A percentile compares a stretch with the other conserved stretches of the same genome.
Conservation (phyloP, 30 jellyfish, hydroid and myxozoan genomes). For the Aurelia coerulea region DNA sequence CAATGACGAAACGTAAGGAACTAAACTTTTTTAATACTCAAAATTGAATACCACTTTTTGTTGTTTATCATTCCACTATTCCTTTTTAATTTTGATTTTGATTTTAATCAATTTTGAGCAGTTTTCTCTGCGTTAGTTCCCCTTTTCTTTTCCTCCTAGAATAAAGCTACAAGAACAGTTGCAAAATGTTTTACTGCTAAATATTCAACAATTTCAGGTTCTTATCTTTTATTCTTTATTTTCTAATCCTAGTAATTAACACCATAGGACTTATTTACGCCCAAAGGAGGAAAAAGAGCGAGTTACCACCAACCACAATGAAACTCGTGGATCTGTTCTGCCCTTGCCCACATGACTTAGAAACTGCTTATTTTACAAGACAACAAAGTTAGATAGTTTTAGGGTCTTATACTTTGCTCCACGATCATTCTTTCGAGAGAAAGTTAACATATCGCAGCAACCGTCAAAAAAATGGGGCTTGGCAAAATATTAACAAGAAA, state of each 20-base stretch:
- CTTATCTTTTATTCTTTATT: background rate
- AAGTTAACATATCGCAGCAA: too few species aligned
- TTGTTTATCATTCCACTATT: background rate
- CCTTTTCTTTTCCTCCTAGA: background rate
- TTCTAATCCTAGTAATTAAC: background rate
- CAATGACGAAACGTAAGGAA: constrained; percentile 23
- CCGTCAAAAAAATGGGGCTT: too few species aligned
- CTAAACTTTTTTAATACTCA: too few species aligned
- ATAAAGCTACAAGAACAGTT: constrained; percentile 24
- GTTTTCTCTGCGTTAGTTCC: background rate
- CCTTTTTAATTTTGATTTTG: too few species aligned
- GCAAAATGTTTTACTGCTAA: constrained; percentile 48
- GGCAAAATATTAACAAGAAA: too few species aligned
- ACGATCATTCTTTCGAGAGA: too few species aligned
- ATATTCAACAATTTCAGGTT: constrained; percentile 60
- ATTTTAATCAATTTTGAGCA: too few species aligned
- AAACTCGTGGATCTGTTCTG: background rate
- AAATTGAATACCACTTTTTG: background rate
- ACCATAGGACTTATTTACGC: background rate
- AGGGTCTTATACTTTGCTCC: too few species aligned
- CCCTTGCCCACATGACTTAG: too few species aligned
- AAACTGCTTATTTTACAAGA: too few species aligned
- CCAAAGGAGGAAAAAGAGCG: background rate
- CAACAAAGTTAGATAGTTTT: too few species aligned
- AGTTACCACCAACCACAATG: background rate